Base-by-base conservation (phyloP, 2,797 vertebrate species). In the Percopsis omiscomaycus region DNA sequence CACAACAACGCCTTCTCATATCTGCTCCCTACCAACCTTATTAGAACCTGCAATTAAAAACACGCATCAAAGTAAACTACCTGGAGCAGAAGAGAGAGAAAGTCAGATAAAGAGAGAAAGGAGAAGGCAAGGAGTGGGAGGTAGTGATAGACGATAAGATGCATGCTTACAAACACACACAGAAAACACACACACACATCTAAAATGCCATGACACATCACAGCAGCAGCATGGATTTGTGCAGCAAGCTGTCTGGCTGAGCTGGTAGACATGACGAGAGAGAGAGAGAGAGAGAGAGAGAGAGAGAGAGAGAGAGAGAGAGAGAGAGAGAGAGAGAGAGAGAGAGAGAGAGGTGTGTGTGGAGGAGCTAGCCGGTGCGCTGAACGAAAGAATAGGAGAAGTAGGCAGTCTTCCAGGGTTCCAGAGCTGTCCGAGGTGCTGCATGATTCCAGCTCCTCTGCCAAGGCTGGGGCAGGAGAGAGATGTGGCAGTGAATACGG, bases 131-230 rank as follows among this genome's bases (percentile, higher is more conserved):
- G 28, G 48, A 47, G 53, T 32, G 9, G 12, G 8, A 51, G 44
- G 13, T 16, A 68, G 10, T 55, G 30, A 54, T 59, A 49, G 2
- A 62, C 11, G 13, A 63, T 68, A 46, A 72, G 29, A 69, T 63
- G 47, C 65, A 55, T 32, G 53, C 52, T 55, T 14, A 59, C 16
- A 59, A 28, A 45, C 6, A 46, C 15, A 46, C 28, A 3, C 59
- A 22, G 22, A 22, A 61, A 46, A 66, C 28, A 48, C 29, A 49
- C 2, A 58, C 3, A 6, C 66, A 61, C 55, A 16, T 68, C 52
- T 82, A 79, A 84, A 84, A 69, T 61, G 75, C 80, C 79, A 80
- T 71, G 74, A 71, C 68, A 55, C 65, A 68, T 68, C 54, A 58
- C 58, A 61, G 57, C 59, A 74, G 68, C 67, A 68, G 59, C 76